Evolutionary conservation across 37 sponge, comb jelly and placozoan species (phyloP).

Genomic region (Spongia lamella): DNA sequence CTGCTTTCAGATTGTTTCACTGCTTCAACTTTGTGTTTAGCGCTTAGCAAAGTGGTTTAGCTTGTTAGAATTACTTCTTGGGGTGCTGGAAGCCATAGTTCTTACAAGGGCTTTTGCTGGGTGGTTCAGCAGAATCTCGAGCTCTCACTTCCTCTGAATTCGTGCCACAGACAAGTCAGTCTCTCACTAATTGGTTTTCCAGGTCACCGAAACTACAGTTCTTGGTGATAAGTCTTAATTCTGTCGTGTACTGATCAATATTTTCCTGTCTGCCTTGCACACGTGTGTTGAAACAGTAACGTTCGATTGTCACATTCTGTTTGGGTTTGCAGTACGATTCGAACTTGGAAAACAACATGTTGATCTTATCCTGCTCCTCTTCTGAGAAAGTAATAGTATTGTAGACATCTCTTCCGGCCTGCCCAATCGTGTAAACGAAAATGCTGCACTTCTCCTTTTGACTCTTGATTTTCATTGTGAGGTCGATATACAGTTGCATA

Average conservation of each 20-base stretch:
- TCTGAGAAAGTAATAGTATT: neutral
- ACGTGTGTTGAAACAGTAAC: slow-evolving; percentile 9
- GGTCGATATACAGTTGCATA: slow-evolving; percentile 14
- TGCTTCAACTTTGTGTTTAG: too few species aligned
- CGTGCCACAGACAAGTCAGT: slow-evolving; percentile 11
- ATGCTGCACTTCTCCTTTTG: slow-evolving; percentile 15
- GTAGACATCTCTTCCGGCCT: slow-evolving; percentile 11
- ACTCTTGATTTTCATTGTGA: neutral
- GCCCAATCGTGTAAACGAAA: neutral
- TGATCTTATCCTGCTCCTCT: neutral
- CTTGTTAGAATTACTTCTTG: too few species aligned
- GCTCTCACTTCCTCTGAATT: neutral
- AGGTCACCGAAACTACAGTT: slow-evolving; percentile 4
- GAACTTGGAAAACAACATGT: slow-evolving; percentile 2
- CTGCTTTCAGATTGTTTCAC: too few species aligned
- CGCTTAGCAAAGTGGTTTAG: too few species aligned
- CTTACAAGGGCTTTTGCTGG: too few species aligned
- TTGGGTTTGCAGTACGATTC: slow-evolving; percentile 16
- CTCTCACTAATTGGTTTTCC: slow-evolving; percentile 4
- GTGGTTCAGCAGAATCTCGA: too few species aligned
- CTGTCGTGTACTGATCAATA: slow-evolving; percentile 3
- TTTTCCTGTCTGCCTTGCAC: neutral
- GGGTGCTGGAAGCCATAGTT: too few species aligned
- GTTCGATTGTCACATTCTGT: too few species aligned
- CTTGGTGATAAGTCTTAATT: slow-evolving; percentile 13